A percentile compares a stretch with the other conserved stretches of the same genome.
These are phyloP conservation scores for Nesoenas mayeri DNA, from an alignment of 2,113 vertebrate species.

Conservation along the genomic window DNA sequence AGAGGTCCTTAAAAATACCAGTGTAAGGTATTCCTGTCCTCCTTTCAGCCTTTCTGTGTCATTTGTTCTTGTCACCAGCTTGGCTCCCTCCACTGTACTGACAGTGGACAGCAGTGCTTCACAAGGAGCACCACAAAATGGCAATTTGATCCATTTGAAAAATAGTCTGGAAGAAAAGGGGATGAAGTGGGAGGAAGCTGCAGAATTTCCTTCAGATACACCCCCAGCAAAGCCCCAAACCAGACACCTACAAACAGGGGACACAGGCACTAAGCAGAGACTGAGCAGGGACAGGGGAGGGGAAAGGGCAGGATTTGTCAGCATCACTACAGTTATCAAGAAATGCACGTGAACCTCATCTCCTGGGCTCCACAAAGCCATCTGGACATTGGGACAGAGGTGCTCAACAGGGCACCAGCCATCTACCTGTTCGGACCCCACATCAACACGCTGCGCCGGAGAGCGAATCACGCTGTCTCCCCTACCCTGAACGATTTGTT, in stretches of 20 bases:
- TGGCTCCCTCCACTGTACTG: not conserved
- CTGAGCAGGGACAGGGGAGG: not conserved
- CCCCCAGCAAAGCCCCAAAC: not conserved
- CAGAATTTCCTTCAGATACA: not conserved
- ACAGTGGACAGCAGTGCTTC: not conserved
- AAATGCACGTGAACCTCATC: not conserved
- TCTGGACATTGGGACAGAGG: not conserved
- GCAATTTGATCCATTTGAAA: fast-evolving
- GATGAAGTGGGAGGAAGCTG: not conserved
- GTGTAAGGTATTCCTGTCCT: not conserved
- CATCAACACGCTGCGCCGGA: fast-evolving
- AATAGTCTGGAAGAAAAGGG: not conserved
- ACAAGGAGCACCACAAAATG: not conserved
- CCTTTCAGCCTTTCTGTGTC: not conserved
- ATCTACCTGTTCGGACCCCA: not conserved
- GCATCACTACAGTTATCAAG: not conserved
- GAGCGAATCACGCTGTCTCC: not conserved
- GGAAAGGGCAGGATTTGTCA: not conserved
- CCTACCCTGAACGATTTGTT: not conserved
- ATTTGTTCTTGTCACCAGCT: not conserved
- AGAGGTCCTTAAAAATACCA: not conserved
- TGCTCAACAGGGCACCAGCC: fast-evolving
- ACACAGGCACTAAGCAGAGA: fast-evolving
- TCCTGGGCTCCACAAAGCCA: not conserved
- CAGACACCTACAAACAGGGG: not conserved